A percentile compares a stretch with the other conserved stretches of the same genome.
These are phyloP conservation scores for Anabacerthia variegaticeps DNA, from an alignment of 2,797 vertebrate genomes.

Conservation along the genomic window DNA sequence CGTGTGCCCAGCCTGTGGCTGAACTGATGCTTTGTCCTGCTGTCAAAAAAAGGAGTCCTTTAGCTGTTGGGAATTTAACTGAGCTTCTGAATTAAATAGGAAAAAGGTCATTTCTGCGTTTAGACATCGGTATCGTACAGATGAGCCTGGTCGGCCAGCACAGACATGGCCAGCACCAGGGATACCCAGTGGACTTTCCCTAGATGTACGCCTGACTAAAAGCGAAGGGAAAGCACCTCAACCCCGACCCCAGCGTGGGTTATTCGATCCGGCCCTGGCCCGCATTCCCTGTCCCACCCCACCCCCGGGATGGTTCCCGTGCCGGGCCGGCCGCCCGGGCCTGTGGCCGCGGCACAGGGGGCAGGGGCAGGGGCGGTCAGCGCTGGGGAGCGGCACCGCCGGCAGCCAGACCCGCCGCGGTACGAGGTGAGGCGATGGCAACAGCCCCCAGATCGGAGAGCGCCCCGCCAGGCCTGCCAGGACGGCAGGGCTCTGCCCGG, in stretches of 20 bases:
- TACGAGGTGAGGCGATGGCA: not conserved
- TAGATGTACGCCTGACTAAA: not conserved
- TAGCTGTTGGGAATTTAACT: fast-evolving
- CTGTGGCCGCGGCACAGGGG: not conserved
- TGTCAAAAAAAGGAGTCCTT: not conserved
- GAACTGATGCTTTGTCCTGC: fast-evolving
- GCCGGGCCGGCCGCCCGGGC: not conserved
- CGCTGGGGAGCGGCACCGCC: not conserved
- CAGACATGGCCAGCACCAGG: fast-evolving
- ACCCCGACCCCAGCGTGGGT: not conserved
- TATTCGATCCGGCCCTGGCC: not conserved
- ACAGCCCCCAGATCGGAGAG: not conserved
- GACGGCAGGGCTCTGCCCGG: not conserved
- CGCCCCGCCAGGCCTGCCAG: not conserved
- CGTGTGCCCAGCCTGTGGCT: fast-evolving
- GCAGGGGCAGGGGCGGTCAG: not conserved
- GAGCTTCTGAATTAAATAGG: not conserved
- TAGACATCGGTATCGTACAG: fast-evolving
- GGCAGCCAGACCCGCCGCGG: not conserved
- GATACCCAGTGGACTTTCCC: not conserved
- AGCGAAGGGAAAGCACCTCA: not conserved
- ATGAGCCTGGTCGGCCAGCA: not conserved
- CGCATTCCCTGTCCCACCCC: not conserved
- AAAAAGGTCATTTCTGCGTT: not conserved
- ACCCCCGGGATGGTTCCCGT: not conserved